phyloP scores from a whole-genome alignment of 1,140 invertebrate genomes.

The Cryptotermes secundus region DNA sequence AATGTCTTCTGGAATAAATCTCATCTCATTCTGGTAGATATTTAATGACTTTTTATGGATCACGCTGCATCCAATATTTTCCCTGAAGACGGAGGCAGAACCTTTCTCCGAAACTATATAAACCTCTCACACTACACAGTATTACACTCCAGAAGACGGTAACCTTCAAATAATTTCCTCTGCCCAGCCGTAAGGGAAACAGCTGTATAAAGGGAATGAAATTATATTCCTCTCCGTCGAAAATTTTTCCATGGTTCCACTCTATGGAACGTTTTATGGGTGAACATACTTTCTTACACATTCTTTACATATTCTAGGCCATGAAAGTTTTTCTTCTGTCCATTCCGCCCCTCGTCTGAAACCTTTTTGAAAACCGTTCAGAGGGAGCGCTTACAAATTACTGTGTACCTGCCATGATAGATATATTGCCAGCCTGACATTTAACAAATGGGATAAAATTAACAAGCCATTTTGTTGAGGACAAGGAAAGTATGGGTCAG shows the following conservation, averaged over 20 bases:
- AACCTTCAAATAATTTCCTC: too few relatives aligned
- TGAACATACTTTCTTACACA: neutral
- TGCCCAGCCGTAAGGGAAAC: too few relatives aligned
- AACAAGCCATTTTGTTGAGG: constrained; percentile 14
- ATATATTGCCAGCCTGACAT: neutral
- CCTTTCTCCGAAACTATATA: too few relatives aligned
- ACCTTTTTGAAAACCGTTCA: constrained; percentile 14
- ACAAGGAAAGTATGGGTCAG: neutral
- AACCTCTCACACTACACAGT: too few relatives aligned
- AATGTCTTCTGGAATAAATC: too few relatives aligned
- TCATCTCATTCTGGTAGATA: too few relatives aligned
- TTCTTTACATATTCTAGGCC: neutral
- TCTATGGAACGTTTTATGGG: neutral
- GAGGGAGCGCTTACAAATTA: neutral
- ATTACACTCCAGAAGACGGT: too few relatives aligned
- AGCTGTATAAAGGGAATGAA: too few relatives aligned
- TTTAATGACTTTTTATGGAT: too few relatives aligned
- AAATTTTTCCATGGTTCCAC: neutral
- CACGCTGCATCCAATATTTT: too few relatives aligned
- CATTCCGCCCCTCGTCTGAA: neutral
- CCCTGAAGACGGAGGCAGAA: too few relatives aligned
- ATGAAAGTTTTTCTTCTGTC: neutral
- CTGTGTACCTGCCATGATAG: constrained; percentile 1
- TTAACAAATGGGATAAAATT: constrained; percentile 15
- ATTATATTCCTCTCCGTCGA: too few relatives aligned